Conservation (phyloP, 2,797 vertebrate species). For the Rhabdophis nuchalis region DNA sequence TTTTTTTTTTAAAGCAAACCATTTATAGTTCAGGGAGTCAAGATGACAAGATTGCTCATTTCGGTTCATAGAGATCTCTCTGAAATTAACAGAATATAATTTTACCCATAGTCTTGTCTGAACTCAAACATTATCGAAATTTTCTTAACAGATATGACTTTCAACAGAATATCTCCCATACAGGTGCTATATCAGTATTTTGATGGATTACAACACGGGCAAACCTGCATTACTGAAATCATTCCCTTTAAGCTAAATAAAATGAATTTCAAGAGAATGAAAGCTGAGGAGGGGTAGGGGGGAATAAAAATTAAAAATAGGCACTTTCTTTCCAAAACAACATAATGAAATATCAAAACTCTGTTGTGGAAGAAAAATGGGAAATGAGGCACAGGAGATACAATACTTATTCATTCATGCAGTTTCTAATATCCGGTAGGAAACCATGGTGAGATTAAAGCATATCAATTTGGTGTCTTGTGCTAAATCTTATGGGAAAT, state of each 20-base stretch:
- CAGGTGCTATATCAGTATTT: not conserved
- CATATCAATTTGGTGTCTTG: not conserved
- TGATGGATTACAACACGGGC: not conserved
- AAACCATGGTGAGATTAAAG: not conserved
- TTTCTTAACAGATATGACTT: not conserved
- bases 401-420: not conserved
- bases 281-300: not conserved
- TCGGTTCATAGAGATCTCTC: not conserved
- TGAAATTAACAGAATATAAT: not conserved
- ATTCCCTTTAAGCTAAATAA: not conserved
- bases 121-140: not conserved
- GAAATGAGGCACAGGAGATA: not conserved
- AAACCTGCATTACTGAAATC: accelerated
- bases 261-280: not conserved
- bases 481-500: not conserved
- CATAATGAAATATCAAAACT: not conserved
- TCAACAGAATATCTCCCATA: accelerated
- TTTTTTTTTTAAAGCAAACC: not conserved
- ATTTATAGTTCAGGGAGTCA: not conserved
- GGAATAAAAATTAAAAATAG: not conserved
- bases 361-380: not conserved
- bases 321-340: not conserved
- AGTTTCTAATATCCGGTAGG: not conserved
- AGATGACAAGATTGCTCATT: not conserved
- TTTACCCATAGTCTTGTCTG: not conserved